These are phyloP conservation scores for Eustalomyia histrio DNA, from an alignment of 2,888 invertebrate species.

Conservation along the genomic window DNA sequence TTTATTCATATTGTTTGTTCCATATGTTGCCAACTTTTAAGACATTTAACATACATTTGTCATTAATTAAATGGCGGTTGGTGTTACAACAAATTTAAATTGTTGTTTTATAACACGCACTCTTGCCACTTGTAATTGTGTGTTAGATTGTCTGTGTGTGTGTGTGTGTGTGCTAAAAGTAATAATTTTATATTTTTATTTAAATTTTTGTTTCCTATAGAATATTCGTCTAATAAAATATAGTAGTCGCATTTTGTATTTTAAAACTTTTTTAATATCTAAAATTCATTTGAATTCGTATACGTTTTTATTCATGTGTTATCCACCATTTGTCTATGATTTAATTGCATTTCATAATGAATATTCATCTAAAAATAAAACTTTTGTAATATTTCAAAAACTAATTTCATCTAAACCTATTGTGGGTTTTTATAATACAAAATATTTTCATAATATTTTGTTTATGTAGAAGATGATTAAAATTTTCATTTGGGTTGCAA, in stretches of 20 bases:
- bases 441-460: too few species aligned
- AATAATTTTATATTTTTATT: not conserved
- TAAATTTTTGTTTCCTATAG: not conserved
- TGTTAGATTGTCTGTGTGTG: not conserved
- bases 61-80: constrained; percentile 68
- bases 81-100: constrained; percentile 66
- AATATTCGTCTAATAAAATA: not conserved
- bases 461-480: not conserved
- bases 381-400: constrained; percentile 55
- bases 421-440: constrained; percentile 16
- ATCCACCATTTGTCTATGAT: constrained; percentile 24
- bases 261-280: not conserved
- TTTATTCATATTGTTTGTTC: constrained; percentile 1
- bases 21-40: constrained; percentile 58
- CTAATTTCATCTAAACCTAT: constrained; percentile 55
- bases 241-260: not conserved
- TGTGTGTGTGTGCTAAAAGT: not conserved
- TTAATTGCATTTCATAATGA: constrained; percentile 56
- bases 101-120: constrained; percentile 56
- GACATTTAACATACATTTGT: constrained; percentile 65
- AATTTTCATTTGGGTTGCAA: not conserved
- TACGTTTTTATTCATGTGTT: not conserved
- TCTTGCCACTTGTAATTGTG: constrained; percentile 10
- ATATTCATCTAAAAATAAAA: constrained; percentile 56
- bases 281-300: not conserved